Percentiles rank a stretch among this genome's conserved stretches.
phyloP scores from a whole-genome alignment of 1,140 invertebrate genomes.

The Anadara kagoshimensis region DNA sequence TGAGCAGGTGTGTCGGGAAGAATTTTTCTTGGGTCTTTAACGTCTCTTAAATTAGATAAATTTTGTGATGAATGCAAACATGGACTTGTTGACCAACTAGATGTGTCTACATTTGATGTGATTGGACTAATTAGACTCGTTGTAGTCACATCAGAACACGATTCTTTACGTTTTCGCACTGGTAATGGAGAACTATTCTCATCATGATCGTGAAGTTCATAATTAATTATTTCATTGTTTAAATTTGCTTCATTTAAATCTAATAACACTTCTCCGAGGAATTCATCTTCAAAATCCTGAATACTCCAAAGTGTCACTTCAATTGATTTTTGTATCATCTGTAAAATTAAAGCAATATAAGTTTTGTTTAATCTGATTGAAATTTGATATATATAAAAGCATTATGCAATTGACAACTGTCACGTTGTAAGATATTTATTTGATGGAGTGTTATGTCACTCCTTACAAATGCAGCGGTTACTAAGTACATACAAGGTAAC shows the following conservation, averaged over 20 bases:
- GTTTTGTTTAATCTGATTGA: conserved; percentile 8
- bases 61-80: neutral
- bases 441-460: no score
- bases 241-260: conserved; percentile 88
- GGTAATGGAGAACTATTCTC: conserved; percentile 66
- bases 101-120: conserved; percentile 20
- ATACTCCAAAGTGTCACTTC: conserved; percentile 90
- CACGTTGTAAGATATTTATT: no score
- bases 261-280: conserved; percentile 74
- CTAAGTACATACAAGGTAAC: no score
- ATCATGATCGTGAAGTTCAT: conserved; percentile 78
- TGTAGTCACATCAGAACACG: conserved; percentile 31
- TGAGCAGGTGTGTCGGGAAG: neutral
- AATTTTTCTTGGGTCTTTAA: neutral
- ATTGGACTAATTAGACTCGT: conserved; percentile 20
- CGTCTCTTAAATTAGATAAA: no score
- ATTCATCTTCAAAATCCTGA: conserved; percentile 86
- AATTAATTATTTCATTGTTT: conserved; percentile 90
- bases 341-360: neutral
- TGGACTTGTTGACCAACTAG: conserved; percentile 34
- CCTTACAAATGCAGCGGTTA: no score
- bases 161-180: conserved; percentile 38
- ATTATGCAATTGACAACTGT: neutral
- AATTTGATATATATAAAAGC: neutral
- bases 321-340: conserved; percentile 77